Percentiles rank a stretch among this genome's conserved stretches.
phyloP scores from a whole-genome alignment of 2,888 invertebrate genomes.

The Leptinotarsa peninsularis region DNA sequence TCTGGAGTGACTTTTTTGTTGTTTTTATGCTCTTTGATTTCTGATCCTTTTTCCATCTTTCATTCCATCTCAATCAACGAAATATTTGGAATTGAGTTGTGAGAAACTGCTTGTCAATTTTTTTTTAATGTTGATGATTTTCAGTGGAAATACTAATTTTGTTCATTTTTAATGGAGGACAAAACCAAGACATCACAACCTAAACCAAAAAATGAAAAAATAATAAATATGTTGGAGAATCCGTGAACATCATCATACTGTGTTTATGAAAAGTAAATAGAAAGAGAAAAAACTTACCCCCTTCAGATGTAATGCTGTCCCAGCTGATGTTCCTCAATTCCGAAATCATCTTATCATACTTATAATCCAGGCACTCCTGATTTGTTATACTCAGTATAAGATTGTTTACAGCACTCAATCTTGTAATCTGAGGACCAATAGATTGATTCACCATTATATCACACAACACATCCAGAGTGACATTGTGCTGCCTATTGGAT shows the following conservation, averaged over 20 bases:
- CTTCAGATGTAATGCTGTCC: slow-evolving; percentile 73
- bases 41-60: too few species aligned
- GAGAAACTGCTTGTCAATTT: too few species aligned
- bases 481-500: slow-evolving; percentile 72
- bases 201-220: too few species aligned
- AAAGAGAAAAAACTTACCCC: slow-evolving; percentile 66
- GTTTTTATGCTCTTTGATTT: too few species aligned
- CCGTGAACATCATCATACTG: background rate
- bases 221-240: too few species aligned
- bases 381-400: slow-evolving; percentile 75
- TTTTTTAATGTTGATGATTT: too few species aligned
- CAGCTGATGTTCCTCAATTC: slow-evolving; percentile 77
- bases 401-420: slow-evolving; percentile 80
- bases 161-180: too few species aligned
- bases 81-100: too few species aligned
- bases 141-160: too few species aligned
- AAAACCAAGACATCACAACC: too few species aligned
- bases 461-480: slow-evolving; percentile 87
- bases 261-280: background rate
- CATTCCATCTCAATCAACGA: too few species aligned
- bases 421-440: slow-evolving; percentile 73
- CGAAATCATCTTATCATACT: slow-evolving; percentile 80
- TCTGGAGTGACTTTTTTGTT: too few species aligned
- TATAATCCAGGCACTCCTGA: slow-evolving; percentile 85
- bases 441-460: slow-evolving; percentile 76